Conservation (phyloP, 1,140 invertebrate genomes). For the Pachypsylla venusta region DNA sequence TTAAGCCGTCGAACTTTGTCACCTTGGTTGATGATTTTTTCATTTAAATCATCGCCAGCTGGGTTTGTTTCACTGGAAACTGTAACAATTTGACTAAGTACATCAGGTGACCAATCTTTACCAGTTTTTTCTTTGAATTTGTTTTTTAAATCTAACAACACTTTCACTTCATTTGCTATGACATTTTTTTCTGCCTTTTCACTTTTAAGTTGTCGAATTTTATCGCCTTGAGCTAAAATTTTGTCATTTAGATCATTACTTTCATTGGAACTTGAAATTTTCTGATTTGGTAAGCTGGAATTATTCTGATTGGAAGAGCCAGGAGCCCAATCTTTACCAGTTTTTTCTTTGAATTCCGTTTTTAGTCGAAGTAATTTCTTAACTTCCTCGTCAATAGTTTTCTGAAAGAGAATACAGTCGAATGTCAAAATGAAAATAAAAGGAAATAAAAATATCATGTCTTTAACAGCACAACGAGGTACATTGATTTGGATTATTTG, state of each 20-base stretch:
- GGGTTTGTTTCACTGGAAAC: conserved; percentile 5
- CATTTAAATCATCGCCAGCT: conserved; percentile 31
- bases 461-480: no score
- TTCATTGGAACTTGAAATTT: conserved; percentile 24
- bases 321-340: conserved; percentile 47
- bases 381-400: conserved; percentile 19
- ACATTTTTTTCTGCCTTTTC: conserved; percentile 44
- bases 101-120: conserved; percentile 42
- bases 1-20: conserved; percentile 53
- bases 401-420: conserved; percentile 12
- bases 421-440: background rate
- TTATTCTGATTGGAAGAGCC: conserved; percentile 25
- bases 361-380: conserved; percentile 44
- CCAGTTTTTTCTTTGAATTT: conserved; percentile 45
- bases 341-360: conserved; percentile 43
- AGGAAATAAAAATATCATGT: no score
- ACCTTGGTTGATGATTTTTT: conserved; percentile 49
- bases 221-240: conserved; percentile 53
- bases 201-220: conserved; percentile 46
- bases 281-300: no score
- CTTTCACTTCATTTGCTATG: conserved; percentile 47
- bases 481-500: no score
- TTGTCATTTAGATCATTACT: conserved; percentile 36
- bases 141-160: conserved; percentile 31
- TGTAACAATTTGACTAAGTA: background rate